Evolutionary conservation across 1,140 invertebrate genomes (phyloP).

Genomic region (Monochamus saltuarius): DNA sequence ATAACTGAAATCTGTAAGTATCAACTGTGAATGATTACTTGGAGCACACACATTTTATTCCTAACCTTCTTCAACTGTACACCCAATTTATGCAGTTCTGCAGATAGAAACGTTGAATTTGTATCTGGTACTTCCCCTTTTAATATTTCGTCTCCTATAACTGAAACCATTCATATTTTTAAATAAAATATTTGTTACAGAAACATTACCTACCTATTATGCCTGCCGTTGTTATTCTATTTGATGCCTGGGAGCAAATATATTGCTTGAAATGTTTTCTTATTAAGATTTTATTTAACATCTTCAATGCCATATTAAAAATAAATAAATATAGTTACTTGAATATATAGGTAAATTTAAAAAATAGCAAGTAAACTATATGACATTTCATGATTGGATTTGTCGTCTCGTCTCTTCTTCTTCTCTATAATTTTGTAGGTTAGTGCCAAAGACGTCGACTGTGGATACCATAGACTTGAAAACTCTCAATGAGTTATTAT

Average conservation of each 20-base stretch:
- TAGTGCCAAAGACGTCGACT: too few relatives aligned
- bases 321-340: not conserved
- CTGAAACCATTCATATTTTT: slow-evolving; percentile 41
- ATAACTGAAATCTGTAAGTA: slow-evolving; percentile 66
- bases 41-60: slow-evolving; percentile 4
- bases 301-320: not conserved
- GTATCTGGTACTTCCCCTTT: slow-evolving; percentile 76
- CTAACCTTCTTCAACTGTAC: slow-evolving; percentile 64
- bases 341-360: too few relatives aligned
- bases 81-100: slow-evolving; percentile 65
- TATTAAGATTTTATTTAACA: not conserved
- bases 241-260: not conserved
- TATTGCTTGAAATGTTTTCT: not conserved
- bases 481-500: too few relatives aligned
- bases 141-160: slow-evolving; percentile 86
- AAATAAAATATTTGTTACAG: slow-evolving; percentile 7
- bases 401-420: too few relatives aligned
- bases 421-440: too few relatives aligned
- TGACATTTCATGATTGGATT: too few relatives aligned
- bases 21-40: slow-evolving; percentile 16
- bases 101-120: slow-evolving; percentile 71
- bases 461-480: too few relatives aligned
- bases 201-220: slow-evolving; percentile 35
- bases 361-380: too few relatives aligned
- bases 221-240: slow-evolving; percentile 34